Base-by-base conservation (phyloP, 2,113 vertebrate species). In the Siniperca chuatsi region DNA sequence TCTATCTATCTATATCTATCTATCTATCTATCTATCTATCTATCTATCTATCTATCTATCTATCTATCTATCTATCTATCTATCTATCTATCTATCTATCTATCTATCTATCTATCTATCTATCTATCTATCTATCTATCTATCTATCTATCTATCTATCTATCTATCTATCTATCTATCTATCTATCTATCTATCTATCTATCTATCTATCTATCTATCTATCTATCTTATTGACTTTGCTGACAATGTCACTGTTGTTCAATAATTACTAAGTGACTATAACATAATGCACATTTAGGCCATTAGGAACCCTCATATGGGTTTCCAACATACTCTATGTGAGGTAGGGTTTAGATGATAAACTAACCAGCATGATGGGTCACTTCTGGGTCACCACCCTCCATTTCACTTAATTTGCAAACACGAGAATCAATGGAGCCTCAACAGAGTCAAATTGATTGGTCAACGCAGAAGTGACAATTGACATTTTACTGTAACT, bases 391-490 rank as follows among this genome's bases (percentile, higher is more conserved):
- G 70, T 80, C 75, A 76, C 46, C 21, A 18, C 35, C 46, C 66
- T 68, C 74, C 23, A 46, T 61, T 79, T 72, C 67, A 80, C 68
- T 50, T 70, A 67, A 82, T 88, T 68, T 67, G 81, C 74, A 60
- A 72, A 74, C 25, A 72, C 60, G 16, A 57, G 65, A 67, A 81
- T 84, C 75, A 74, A 64, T 81, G 37, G 40, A 58, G 50, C 69
- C 65, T 66, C 35, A 33, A n/a, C 44, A 11, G 44, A 76, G 35
- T 44, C 65, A 7, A 35, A 85, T 79, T 69, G 58, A 68, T 42
- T 50, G 54, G 37, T 57, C 20, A 35, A 57, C 37, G 16, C 21
- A 33, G 9, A 65, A 40, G 9, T 54, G 64, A 13, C 16, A 18
- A 54, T 15, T 42, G 61, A n/a, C 52, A 18, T 55, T 54, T 55